These are phyloP conservation scores for Nesogale talazaci DNA, from an alignment of 2,113 vertebrate species.

Conservation along the genomic window DNA sequence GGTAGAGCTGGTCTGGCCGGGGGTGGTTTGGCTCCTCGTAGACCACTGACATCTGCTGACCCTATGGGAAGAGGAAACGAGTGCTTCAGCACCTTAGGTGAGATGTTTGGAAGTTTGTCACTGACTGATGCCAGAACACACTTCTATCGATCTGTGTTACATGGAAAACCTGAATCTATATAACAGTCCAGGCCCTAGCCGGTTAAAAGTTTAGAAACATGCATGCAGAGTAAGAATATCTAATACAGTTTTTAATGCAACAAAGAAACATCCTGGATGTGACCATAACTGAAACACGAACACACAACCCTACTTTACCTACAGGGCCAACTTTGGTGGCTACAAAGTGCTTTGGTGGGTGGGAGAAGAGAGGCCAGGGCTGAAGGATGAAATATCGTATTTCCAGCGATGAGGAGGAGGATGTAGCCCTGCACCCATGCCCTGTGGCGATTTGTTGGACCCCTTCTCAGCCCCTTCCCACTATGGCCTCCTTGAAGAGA, in stretches of 20 bases:
- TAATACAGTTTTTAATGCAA: not conserved
- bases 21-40: slow-evolving; percentile 88
- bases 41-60: slow-evolving; percentile 88
- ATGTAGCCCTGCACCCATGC: not conserved
- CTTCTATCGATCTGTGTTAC: not conserved
- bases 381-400: not conserved
- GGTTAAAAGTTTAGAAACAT: not conserved
- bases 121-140: not conserved
- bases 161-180: not conserved
- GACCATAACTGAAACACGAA: not conserved
- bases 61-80: slow-evolving; percentile 82
- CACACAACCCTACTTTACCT: not conserved
- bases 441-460: too few species aligned
- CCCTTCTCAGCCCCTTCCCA: not conserved
- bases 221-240: not conserved
- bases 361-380: not conserved
- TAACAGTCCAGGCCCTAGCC: not conserved
- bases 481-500: not conserved
- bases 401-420: not conserved
- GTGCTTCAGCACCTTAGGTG: not conserved
- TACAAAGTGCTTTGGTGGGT: not conserved
- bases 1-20: slow-evolving; percentile 90
- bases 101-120: not conserved
- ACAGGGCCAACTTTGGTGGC: not conserved
- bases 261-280: not conserved